Evolutionary conservation across 2,888 invertebrate species (phyloP).

Genomic region (Allophyes oxyacanthae): DNA sequence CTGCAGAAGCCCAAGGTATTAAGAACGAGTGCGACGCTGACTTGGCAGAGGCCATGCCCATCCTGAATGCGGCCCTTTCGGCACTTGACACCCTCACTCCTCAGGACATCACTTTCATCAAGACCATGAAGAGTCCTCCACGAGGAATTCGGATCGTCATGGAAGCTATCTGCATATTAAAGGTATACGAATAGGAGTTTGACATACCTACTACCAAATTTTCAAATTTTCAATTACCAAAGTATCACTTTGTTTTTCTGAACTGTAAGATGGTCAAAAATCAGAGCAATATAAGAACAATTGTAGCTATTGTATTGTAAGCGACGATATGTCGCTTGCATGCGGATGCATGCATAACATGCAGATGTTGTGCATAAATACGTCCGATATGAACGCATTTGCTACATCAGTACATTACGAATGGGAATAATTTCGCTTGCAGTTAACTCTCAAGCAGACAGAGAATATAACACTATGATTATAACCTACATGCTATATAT

Average conservation of each 20-base stretch:
- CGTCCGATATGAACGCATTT: too few relatives aligned
- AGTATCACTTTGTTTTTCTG: too few relatives aligned
- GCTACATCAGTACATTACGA: background rate
- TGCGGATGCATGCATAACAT: too few relatives aligned
- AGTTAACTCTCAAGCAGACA: conserved; percentile 10
- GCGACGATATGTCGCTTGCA: background rate
- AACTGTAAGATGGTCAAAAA: background rate
- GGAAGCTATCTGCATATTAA: conserved; percentile 98
- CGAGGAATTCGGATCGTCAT: conserved; percentile 96
- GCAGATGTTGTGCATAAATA: too few relatives aligned
- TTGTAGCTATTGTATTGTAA: background rate
- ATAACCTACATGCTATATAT: too few relatives aligned
- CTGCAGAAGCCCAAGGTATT: conserved; percentile 93
- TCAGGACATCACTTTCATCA: conserved; percentile 97
- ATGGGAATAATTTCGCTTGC: conserved; percentile 4
- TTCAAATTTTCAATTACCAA: too few relatives aligned
- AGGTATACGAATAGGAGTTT: conserved; percentile 80
- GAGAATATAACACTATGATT: conserved; percentile 5
- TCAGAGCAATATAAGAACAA: background rate
- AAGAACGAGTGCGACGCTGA: conserved; percentile 98
- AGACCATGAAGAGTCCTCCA: conserved; percentile 99
- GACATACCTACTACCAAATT: too few relatives aligned
- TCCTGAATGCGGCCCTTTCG: conserved; percentile 95
- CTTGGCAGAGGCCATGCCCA: conserved; percentile 97
- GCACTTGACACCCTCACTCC: conserved; percentile 97